These are phyloP conservation scores for Zaprionus ornatus DNA, from an alignment of 1,140 invertebrate species.

Conservation along the genomic window DNA sequence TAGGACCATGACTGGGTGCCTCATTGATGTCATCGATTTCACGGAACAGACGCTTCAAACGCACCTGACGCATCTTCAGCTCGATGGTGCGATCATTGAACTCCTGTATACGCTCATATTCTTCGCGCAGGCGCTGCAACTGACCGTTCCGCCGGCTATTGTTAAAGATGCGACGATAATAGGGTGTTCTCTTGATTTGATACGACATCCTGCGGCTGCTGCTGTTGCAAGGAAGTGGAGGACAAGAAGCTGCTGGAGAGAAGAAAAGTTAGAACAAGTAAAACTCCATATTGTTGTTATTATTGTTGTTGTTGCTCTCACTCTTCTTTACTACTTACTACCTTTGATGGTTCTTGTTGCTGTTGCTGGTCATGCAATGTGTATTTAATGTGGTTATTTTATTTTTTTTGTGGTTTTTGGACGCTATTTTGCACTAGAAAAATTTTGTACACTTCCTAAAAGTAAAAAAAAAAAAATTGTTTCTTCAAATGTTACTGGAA, in stretches of 20 bases:
- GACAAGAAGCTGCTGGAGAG: background rate
- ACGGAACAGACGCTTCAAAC: constrained; percentile 69
- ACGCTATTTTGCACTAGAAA: constrained; percentile 45
- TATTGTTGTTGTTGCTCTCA: too few relatives aligned
- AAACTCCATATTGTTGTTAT: background rate
- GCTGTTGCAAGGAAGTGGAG: background rate
- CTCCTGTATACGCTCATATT: constrained; percentile 75
- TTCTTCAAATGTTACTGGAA: constrained; percentile 28
- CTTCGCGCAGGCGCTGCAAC: constrained; percentile 66
- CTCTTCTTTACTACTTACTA: background rate
- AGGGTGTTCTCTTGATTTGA: constrained; percentile 76
- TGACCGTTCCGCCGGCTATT: constrained; percentile 73
- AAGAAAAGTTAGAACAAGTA: background rate
- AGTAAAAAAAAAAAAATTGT: constrained; percentile 21
- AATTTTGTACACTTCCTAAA: constrained; percentile 54
- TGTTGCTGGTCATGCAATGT: background rate
- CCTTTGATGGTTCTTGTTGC: background rate
- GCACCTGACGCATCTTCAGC: constrained; percentile 76
- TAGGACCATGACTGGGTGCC: background rate
- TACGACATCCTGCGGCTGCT: constrained; percentile 56
- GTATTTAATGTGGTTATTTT: background rate
- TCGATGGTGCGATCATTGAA: constrained; percentile 79
- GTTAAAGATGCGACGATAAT: constrained; percentile 69
- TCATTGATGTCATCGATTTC: constrained; percentile 77
- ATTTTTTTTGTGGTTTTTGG: constrained; percentile 18